Base-by-base conservation (phyloP, 2,888 invertebrate genomes). In the Sinotaia quadrata region DNA sequence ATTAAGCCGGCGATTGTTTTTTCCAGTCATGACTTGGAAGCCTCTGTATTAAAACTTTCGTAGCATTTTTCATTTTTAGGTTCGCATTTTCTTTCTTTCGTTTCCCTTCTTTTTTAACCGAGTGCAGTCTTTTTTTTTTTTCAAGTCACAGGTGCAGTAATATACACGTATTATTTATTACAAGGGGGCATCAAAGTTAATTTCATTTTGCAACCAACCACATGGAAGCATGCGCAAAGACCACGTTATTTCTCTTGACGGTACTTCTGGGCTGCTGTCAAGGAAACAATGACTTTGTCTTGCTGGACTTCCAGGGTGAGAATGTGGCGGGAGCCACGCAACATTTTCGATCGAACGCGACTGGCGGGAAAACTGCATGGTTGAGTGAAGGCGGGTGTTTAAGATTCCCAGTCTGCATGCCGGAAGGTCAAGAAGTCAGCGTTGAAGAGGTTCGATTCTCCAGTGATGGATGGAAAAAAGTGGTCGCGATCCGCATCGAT, bases 391-490 rank as follows among this genome's bases (percentile, higher is more conserved):
- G 24, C 41, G 37, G 58, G 4, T 34, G 10, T 36, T 27, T 58
- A 5, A 37, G 12, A 21, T 24, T 58, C 37, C 15, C 36, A 36
- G 24, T 58, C 58, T 58, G 58, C 37, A 15, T 58, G 37, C 58
- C 41, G 4, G 4, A 27, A 4, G 1, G 7, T 3, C 10, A 10
- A 21, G 1, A 37, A 4, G 58, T 58, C 24, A 21, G 18, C n/a
- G 58, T 58, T 21, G 24, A 36, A 12, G 24, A 37, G 21, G 24
- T 58, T 37, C 41, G 58, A 21, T 58, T 58, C 37, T 58, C 58
- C 8, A 58, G 27, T 21, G 58, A 58, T 34, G 58, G 58, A n/a
- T 58, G 36, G 58, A 36, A 37, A 41, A 58, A 58, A 34, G 24
- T 5, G 36, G 58, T 21, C 1, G 58, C 41, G 15, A 34, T 58